Base-by-base conservation (phyloP, 1,140 invertebrate species). In the Drosophila repleta region DNA sequence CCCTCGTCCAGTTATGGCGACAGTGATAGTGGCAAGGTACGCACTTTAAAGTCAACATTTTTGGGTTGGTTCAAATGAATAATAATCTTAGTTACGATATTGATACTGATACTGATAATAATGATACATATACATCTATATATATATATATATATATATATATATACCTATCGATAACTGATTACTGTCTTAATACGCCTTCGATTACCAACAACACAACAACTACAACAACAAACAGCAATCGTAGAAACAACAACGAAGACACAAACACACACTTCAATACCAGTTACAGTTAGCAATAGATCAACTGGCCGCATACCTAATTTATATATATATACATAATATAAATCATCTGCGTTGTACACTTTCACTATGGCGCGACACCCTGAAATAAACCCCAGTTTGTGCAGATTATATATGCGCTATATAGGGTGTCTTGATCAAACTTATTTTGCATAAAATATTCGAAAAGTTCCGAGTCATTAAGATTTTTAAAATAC, bases 31-130 rank as follows among this genome's bases (percentile, higher is more conserved):
- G 93, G 93, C 92, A 95, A 95, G 94, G 94, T 95, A 95, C 94
- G 94, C 92, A 92, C 94, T 87, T 91, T 93, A 81, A 94, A 94
- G 92, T 93, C 93, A 90, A 93, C 92, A 91, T 94, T 95, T 92
- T 94, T 94, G 94, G 94, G 91, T 92, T 95, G 94, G 94, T 95
- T 93, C 94, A 94, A 92, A 92, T 93, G 79, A 89, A 89, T 76
- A 79, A 82, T 87, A 68, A 74, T 62, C 26, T 68, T 61, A 55
- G 55, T 56, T 73, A 73, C 35, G 53, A 76, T 81, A 82, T 62
- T 77, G 70, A 68, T 73, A 85, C 62, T 74, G 71, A 74, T 78
- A 85, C 70, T 85, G 73, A 84, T 85, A 85, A 78, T 85, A 80
- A 79, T 62, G 66, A 82, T 76, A 76, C 74, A 78, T 76, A 67